Base-by-base conservation (phyloP, 2,888 invertebrate genomes). In the Ornithoptera alexandrae region DNA sequence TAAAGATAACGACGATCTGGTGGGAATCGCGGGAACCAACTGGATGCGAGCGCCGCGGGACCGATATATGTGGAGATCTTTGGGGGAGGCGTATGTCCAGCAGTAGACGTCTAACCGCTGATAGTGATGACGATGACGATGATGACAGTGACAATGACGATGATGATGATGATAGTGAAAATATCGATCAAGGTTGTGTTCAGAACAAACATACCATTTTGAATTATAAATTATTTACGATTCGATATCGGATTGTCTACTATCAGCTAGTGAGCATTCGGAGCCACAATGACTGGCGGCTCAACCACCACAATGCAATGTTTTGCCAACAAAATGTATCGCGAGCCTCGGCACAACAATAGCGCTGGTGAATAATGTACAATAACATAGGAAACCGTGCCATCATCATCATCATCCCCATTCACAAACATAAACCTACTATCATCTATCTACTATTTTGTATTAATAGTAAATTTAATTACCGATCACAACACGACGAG, bases 261-360 rank as follows among this genome's bases (percentile, higher is more conserved):
- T 10, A 39, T 53, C 53, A 53, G 15, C n/a, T 53, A 15, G 53
- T 53, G 15, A 39, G 39, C 57, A 7, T 56, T 39, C 30, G 24
- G 36, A 17, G 53, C 56, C 53, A 67, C 62, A 61, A 56, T 56
- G 53, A 12, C n/a, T n/a, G 17, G 30, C 18, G 62, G 30, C 61
- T 3, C 6, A 39, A 39, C 50, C 12, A 46, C 58, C 46, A 69
- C 69, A 69, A 69, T 69, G 39, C 65, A 56, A 69, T 69, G 65
- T 69, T 69, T 69, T 65, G 69, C 56, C 42, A 69, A 61, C 69
- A 56, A 61, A 63, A 63, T 46, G 63, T 42, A 64, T 39, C 39
- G 24, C 1, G 24, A 56, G 59, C 69, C 64, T 61, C 65, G 64
- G 17, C 53, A 15, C 58, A 46, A 68, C 69, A 69, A 69, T 69